Conservation (phyloP, 2,888 invertebrate species). For the Geotrupes spiniger region DNA sequence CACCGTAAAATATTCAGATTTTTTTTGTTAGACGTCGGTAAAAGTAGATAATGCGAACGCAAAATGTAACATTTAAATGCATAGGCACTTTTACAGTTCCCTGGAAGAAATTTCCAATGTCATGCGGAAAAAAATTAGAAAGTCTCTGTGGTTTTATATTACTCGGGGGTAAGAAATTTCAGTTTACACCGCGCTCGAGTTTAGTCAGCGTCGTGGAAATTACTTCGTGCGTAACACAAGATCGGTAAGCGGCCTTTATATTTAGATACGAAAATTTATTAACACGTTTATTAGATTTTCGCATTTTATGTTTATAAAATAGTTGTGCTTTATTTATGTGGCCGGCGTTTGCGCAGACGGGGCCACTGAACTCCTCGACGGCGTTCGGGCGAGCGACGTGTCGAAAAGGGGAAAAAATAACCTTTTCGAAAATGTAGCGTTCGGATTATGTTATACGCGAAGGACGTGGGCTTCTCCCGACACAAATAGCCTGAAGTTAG, state of each 20-base stretch:
- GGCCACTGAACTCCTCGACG: no score
- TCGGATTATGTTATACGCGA: slow-evolving; percentile 15
- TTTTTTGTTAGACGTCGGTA: slow-evolving; percentile 28
- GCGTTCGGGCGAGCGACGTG: no score
- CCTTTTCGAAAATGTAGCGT: slow-evolving; percentile 3
- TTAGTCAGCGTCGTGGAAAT: slow-evolving; percentile 3
- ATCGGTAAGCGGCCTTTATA: background rate
- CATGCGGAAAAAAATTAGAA: slow-evolving; percentile 42
- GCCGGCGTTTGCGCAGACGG: no score
- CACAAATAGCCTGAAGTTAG: slow-evolving; percentile 50
- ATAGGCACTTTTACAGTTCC: slow-evolving; percentile 49
- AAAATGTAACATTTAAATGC: slow-evolving; percentile 51
- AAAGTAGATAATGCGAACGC: slow-evolving; percentile 33
- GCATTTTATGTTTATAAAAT: no score
- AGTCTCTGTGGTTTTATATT: slow-evolving; percentile 26
- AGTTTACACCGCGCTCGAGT: background rate
- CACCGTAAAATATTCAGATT: slow-evolving; percentile 38
- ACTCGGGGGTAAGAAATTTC: background rate
- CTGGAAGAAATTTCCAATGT: slow-evolving; percentile 41
- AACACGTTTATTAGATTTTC: no score
- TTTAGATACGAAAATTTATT: no score
- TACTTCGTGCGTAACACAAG: background rate
- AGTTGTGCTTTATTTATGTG: no score
- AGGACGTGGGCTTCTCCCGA: slow-evolving; percentile 47
- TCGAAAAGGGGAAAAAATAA: no score